These are phyloP conservation scores for Calonectris borealis DNA, from an alignment of 2,113 vertebrate species.

Conservation along the genomic window DNA sequence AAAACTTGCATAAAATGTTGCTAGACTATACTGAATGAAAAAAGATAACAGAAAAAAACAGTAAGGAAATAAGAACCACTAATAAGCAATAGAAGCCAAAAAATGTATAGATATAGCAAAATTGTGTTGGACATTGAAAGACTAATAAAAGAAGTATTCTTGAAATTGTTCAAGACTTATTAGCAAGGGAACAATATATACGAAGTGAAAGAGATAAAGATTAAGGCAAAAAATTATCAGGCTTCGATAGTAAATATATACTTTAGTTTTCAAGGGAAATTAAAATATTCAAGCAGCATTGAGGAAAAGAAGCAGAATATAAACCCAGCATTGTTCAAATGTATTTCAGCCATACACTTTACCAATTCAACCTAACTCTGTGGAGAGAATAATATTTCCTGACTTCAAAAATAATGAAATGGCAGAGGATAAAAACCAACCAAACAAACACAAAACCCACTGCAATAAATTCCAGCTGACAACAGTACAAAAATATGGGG, in stretches of 20 bases:
- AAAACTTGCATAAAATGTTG: background rate
- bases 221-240: background rate
- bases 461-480: background rate
- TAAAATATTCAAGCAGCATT: background rate
- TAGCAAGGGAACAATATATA: background rate
- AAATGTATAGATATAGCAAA: background rate
- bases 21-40: background rate
- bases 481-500: background rate
- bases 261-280: background rate
- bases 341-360: background rate
- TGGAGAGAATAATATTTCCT: background rate
- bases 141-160: background rate
- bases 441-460: fast-evolving
- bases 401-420: background rate
- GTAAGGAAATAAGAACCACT: background rate
- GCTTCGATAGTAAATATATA: background rate
- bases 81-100: background rate
- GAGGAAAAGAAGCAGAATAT: background rate
- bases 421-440: background rate
- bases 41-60: background rate
- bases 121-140: background rate
- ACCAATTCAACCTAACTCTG: fast-evolving
- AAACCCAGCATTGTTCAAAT: background rate
- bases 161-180: background rate
- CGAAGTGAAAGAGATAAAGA: background rate